These are phyloP conservation scores for Microtus oregoni DNA, from an alignment of 2,113 vertebrate genomes.

Conservation along the genomic window DNA sequence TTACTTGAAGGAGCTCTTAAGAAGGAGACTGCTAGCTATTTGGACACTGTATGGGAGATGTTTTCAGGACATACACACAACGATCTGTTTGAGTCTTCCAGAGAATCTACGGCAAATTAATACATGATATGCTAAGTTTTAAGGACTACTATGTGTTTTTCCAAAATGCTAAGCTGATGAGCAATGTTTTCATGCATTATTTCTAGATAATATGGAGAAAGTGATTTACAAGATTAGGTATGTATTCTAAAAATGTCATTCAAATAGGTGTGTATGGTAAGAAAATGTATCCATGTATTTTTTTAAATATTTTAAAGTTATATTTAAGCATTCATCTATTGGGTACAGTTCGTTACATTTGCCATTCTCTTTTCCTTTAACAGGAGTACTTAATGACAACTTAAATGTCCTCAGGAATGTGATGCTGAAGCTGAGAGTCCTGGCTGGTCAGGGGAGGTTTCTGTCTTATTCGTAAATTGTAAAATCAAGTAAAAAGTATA, in stretches of 20 bases:
- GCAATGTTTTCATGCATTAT: neutral
- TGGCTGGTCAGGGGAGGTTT: neutral
- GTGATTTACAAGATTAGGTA: neutral
- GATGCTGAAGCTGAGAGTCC: constrained; percentile 57
- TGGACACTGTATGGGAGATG: neutral
- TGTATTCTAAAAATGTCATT: constrained; percentile 36
- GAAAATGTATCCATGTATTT: neutral
- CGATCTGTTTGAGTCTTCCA: neutral
- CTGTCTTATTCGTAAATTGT: constrained; percentile 49
- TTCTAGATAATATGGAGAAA: neutral
- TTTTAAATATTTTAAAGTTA: constrained; percentile 31
- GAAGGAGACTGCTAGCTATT: neutral
- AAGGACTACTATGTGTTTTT: constrained; percentile 6
- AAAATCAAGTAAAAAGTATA: constrained; percentile 42
- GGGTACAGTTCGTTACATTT: constrained; percentile 44
- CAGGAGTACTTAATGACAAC: constrained; percentile 51
- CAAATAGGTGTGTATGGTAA: neutral
- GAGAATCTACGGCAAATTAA: neutral
- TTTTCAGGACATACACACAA: neutral
- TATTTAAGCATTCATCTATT: constrained; percentile 19
- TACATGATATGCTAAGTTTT: neutral
- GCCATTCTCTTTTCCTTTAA: constrained; percentile 60
- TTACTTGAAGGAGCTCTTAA: neutral
- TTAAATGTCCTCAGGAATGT: constrained; percentile 52
- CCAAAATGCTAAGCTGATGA: neutral